Evolutionary conservation across 2,113 vertebrate species (phyloP).

Genomic region (Upupa epops): DNA sequence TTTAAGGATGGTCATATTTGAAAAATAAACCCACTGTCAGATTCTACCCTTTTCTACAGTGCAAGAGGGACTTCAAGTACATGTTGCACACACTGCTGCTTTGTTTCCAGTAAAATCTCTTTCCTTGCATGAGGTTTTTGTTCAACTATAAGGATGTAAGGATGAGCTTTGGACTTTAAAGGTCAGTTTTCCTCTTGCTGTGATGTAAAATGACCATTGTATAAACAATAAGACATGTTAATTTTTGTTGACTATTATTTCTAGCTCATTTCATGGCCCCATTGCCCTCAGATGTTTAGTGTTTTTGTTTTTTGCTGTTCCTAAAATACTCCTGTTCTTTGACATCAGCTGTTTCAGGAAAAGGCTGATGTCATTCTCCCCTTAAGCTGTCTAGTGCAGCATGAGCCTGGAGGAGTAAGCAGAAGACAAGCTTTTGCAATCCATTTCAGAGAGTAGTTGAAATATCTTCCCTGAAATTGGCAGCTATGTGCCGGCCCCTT

Average conservation of each 20-base stretch:
- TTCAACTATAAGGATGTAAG: background rate
- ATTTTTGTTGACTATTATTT: background rate
- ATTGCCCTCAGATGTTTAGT: background rate
- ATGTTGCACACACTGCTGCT: background rate
- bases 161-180: background rate
- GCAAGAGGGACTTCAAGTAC: background rate
- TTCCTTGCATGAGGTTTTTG: background rate
- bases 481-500: conserved; percentile 64
- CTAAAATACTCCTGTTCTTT: background rate
- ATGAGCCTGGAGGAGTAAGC: background rate
- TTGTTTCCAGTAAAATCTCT: background rate
- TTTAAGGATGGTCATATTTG: background rate
- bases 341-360: background rate
- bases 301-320: background rate
- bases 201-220: background rate
- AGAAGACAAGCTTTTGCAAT: conserved; percentile 52
- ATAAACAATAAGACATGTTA: background rate
- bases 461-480: conserved; percentile 64
- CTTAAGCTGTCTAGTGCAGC: background rate
- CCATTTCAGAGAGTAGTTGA: conserved; percentile 49
- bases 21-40: background rate
- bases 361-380: background rate
- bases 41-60: background rate
- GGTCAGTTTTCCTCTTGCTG: background rate
- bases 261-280: background rate